These are phyloP conservation scores for Melanerpes aurifrons DNA, from an alignment of 2,113 vertebrate species.

Conservation along the genomic window DNA sequence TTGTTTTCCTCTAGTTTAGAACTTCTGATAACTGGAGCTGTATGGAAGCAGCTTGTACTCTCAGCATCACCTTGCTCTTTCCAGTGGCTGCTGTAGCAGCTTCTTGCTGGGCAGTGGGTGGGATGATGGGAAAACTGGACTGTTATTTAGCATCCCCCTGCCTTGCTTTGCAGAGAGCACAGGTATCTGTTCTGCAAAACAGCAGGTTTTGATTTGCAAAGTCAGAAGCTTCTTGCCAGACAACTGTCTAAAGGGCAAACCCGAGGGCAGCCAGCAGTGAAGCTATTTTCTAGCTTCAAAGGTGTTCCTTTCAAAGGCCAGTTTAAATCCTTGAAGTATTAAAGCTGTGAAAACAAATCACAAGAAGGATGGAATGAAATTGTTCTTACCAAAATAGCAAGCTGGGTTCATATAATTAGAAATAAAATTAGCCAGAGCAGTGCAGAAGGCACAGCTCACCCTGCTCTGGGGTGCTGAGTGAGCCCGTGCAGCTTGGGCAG, in stretches of 20 bases:
- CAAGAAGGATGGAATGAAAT: not conserved
- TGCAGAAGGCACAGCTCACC: not conserved
- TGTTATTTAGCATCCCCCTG: not conserved
- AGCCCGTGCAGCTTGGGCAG: not conserved
- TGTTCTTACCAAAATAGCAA: not conserved
- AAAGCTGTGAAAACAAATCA: constrained; percentile 42
- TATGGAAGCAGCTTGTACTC: not conserved
- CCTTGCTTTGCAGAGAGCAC: not conserved
- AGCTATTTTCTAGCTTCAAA: constrained; percentile 26
- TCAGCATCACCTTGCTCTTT: not conserved
- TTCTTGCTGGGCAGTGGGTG: not conserved
- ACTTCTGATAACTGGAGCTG: not conserved
- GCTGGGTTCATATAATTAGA: not conserved
- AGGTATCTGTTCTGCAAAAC: not conserved
- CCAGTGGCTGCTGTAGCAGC: not conserved
- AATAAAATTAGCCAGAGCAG: not conserved
- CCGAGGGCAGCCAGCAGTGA: constrained; percentile 18
- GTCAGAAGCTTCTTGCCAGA: constrained; percentile 38
- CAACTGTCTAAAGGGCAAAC: constrained; percentile 16
- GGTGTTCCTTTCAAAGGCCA: constrained; percentile 37
- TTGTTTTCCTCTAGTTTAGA: constrained; percentile 9
- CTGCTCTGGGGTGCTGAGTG: not conserved
- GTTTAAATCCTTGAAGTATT: constrained; percentile 10
- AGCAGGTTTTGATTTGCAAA: constrained; percentile 26
- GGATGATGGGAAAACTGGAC: not conserved